Evolutionary conservation across 2,888 invertebrate genomes (phyloP).

Genomic region (Diadromus collaris): DNA sequence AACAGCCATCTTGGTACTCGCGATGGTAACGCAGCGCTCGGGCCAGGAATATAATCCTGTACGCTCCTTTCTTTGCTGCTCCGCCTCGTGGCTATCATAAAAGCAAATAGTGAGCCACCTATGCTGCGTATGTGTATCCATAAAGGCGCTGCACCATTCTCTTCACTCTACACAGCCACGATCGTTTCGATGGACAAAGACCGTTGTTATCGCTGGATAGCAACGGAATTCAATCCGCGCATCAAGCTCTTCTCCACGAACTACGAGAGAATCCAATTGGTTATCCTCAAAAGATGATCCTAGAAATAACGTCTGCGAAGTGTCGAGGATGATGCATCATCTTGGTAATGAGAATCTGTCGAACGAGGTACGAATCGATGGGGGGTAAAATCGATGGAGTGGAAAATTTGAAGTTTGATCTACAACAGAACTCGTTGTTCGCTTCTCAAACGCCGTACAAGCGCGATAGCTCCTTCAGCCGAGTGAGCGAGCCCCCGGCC

Average conservation of each 20-base stretch:
- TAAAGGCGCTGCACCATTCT: slow-evolving; percentile 34
- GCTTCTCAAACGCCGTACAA: slow-evolving; percentile 14
- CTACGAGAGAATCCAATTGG: not conserved
- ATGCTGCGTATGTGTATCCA: slow-evolving; percentile 33
- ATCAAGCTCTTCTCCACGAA: slow-evolving; percentile 6
- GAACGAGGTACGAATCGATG: too few species aligned
- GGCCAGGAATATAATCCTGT: slow-evolving; percentile 34
- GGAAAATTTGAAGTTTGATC: not conserved
- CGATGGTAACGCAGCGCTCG: slow-evolving; percentile 9
- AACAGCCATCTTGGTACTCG: too few species aligned
- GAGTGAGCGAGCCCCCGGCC: slow-evolving; percentile 40
- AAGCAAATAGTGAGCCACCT: slow-evolving; percentile 48
- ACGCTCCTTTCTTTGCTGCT: slow-evolving; percentile 5
- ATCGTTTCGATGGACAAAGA: slow-evolving; percentile 39
- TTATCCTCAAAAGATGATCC: too few species aligned
- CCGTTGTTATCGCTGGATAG: slow-evolving; percentile 18
- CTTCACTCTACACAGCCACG: slow-evolving; percentile 4
- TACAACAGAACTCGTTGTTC: slow-evolving; percentile 1
- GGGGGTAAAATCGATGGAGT: not conserved
- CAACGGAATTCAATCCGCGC: slow-evolving; percentile 4
- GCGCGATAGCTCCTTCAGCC: slow-evolving; percentile 27
- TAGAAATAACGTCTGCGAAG: too few species aligned
- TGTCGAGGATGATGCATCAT: too few species aligned
- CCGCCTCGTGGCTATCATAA: slow-evolving; percentile 48
- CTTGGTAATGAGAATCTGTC: too few species aligned